A percentile compares a stretch with the other conserved stretches of the same genome.
Evolutionary conservation across 2,113 vertebrate species (phyloP).

Genomic region (Speoplatyrhinus poulsoni): DNA sequence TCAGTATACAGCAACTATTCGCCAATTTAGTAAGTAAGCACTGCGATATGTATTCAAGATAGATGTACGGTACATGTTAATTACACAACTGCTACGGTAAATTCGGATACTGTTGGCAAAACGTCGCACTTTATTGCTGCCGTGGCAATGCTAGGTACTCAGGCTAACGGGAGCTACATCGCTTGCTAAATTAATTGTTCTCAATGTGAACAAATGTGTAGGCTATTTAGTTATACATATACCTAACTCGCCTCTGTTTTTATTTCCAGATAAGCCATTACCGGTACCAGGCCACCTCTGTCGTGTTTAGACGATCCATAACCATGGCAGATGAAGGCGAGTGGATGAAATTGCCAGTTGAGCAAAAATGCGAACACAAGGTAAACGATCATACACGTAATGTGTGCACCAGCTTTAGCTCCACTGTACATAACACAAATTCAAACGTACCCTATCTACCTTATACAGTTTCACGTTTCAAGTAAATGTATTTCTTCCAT

Average conservation of each 20-base stretch:
- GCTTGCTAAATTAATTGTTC: too few species aligned
- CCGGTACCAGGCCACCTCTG: too few species aligned
- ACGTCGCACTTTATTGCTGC: too few species aligned
- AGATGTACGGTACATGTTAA: not conserved
- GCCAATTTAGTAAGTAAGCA: not conserved
- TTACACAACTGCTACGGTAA: not conserved
- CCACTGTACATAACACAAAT: not conserved
- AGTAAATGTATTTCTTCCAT: not conserved
- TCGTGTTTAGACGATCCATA: not conserved
- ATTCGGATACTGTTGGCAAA: not conserved
- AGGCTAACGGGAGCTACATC: too few species aligned
- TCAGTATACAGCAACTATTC: not conserved
- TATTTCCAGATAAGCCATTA: too few species aligned
- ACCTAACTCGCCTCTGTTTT: too few species aligned
- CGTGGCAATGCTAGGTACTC: too few species aligned
- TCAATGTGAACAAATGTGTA: too few species aligned
- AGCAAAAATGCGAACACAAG: constrained; percentile 94
- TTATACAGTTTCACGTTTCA: not conserved
- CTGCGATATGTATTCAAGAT: not conserved
- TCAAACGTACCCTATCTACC: not conserved
- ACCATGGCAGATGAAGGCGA: constrained; percentile 90
- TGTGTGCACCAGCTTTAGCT: not conserved
- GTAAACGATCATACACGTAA: constrained; percentile 53
- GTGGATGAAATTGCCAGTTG: constrained; percentile 88
- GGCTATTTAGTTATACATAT: too few species aligned